Evolutionary conservation across 2,888 invertebrate species (phyloP).

Genomic region (Tryphoninae sp.): DNA sequence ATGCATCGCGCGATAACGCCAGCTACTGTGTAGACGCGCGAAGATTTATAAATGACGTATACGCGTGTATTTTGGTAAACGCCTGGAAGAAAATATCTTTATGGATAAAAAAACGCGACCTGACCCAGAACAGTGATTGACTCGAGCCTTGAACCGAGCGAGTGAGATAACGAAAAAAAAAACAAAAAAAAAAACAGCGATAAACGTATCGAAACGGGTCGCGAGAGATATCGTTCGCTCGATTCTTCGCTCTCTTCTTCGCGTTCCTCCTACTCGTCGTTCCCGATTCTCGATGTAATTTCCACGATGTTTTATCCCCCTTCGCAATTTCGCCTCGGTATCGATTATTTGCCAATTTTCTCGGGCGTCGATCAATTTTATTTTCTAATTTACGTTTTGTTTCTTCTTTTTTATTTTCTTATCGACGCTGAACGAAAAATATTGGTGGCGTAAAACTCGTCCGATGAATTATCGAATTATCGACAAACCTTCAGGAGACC

Average conservation of each 20-base stretch:
- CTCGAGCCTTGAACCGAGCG: slow-evolving; percentile 10
- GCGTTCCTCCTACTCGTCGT: no score
- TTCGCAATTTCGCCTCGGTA: no score
- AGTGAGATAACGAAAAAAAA: background rate
- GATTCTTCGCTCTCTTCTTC: background rate
- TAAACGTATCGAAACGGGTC: slow-evolving; percentile 26
- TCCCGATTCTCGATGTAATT: no score
- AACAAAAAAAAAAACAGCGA: slow-evolving; percentile 21
- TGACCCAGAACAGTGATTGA: slow-evolving; percentile 9
- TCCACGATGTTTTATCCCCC: no score
- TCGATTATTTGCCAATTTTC: background rate
- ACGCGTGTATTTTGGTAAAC: no score
- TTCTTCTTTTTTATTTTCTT: background rate
- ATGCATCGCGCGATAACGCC: slow-evolving; percentile 10
- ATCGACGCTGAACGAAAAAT: background rate
- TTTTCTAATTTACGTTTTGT: background rate
- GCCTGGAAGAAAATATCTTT: no score
- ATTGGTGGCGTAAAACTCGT: background rate
- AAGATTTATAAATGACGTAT: no score
- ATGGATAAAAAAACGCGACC: no score
- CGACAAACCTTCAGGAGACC: slow-evolving; percentile 78
- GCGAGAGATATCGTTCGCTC: background rate
- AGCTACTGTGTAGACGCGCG: no score
- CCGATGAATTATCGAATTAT: background rate
- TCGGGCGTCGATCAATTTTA: background rate